Evolutionary conservation across 2,113 vertebrate species (phyloP).

Genomic region (Corapipo altera): DNA sequence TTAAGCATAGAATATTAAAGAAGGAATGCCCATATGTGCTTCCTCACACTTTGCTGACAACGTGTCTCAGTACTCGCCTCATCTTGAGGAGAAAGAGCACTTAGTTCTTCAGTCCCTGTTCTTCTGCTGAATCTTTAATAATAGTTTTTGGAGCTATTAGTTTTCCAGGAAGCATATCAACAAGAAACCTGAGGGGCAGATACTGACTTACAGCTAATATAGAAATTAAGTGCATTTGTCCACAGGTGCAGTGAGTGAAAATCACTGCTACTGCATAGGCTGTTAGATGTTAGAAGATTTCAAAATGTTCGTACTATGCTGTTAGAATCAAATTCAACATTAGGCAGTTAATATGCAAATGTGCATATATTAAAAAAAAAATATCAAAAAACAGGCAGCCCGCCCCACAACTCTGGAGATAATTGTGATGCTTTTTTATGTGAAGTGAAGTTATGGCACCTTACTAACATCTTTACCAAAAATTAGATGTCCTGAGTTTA

Average conservation of each 20-base stretch:
- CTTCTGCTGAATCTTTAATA: not conserved
- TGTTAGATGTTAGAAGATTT: not conserved
- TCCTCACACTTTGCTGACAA: not conserved
- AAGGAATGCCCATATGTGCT: not conserved
- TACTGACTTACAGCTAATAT: not conserved
- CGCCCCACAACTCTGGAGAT: not conserved
- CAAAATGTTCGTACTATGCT: not conserved
- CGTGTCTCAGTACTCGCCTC: not conserved
- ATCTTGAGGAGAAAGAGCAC: not conserved
- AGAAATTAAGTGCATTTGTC: not conserved
- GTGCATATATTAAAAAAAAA: not conserved
- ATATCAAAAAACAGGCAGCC: not conserved
- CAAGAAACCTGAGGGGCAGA: not conserved
- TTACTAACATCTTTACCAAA: not conserved
- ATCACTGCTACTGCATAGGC: not conserved
- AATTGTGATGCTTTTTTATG: not conserved
- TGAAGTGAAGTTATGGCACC: not conserved
- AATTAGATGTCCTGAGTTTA: not conserved
- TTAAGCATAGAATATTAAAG: not conserved
- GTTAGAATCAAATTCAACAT: not conserved
- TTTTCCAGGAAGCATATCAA: not conserved
- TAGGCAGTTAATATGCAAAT: not conserved
- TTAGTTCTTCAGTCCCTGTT: not conserved
- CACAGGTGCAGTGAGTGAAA: not conserved
- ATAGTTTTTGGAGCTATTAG: not conserved